Base-by-base conservation (phyloP, 2,797 vertebrate genomes). In the Eremophila alpestris region DNA sequence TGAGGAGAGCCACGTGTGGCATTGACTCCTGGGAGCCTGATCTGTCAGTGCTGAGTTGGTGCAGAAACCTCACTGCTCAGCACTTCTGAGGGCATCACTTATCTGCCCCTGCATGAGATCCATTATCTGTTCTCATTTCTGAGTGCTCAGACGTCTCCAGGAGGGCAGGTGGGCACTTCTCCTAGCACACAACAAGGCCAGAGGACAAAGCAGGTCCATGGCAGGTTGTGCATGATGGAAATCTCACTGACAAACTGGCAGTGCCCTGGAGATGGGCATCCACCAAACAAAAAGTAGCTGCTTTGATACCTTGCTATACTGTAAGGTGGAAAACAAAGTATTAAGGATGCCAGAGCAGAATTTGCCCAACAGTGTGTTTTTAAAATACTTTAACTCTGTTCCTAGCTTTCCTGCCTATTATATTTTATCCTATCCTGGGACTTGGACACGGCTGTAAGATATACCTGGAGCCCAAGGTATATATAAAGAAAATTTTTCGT, bases 211-310 rank as follows among this genome's bases (percentile, higher is more conserved):
- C 41, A 79, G 48, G 32, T 55, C 27, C 51, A 6, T 4, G 24
- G 43, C 1, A 3, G 29, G 51, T 0, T 8, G 2, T 32, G 71
- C 58, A 73, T 0, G 0, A 56, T 5, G 8, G 43, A 58, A 74
- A 71, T 17, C 26, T 41, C 54, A 34, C 24, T 6, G 5, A 43
- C 40, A 63, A 63, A 30, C 34, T 45, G 49, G 40, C 45, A 68
- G 7, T 27, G 26, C 32, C 59, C n/a, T 48, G 38, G 43, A 83
- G 30, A 73, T 10, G 11, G 38, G 32, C 41, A 77, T 24, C 34
- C 58, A 65, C 6, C 51, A 24, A 46, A 64, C 22, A 41, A 49
- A 58, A 32, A 12, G 36, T 2, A 54, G 45, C 9, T 62, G 20
- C 27, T 84, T 21, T 77, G 64, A 30, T 26, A 62, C 30, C 48